Evolutionary conservation across 1,140 invertebrate species (phyloP), one percentile per base, ranked within the genome.

Genomic region (Solenopsis fugax): DNA sequence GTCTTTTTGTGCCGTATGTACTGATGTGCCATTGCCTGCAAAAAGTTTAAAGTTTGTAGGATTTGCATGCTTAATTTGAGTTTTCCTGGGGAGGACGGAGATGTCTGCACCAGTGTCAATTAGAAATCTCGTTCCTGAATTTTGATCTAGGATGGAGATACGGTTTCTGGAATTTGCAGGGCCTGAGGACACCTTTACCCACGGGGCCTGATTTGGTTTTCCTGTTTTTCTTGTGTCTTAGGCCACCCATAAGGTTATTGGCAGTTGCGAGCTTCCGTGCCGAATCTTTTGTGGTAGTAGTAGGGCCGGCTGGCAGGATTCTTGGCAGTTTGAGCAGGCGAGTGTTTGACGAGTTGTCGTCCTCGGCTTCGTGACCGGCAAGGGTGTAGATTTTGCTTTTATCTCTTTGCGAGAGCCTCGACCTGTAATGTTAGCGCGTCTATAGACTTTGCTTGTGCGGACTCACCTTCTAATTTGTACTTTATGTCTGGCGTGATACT

Each of bases 1-100:
- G 41, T 1, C 5, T 56, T n/a, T n/a, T 56, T 1, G 0, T n/a
- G 9, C 58, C 75, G 12, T 64, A 77, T 6, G 75, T 77, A 0
- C 45, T 62, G n/a, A 77, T 77, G 75, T 21, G 4, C 56, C 58
- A 41, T 62, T 77, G 1, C n/a, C 75, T 6, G 75, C 75, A 7
- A 48, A n/a, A 24, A 21, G 6, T 37, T 60, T 60, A 13, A 64
- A 4, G 4, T 64, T 37, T 7, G 62, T 6, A 5, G 29, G 13
- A 0, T 29, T 64, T 4, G 29, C 4, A 3, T 0, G 29, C 16
- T 34, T 64, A 0, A 13, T 16, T 34, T 5, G 5, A 37, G 2
- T 1, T 37, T 37, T 64, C 6, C 16, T 16, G 29, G 24, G 62
- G 0, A 64, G 16, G 3, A 65, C 64, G 34, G 34, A 65, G 29